A percentile compares a stretch with the other conserved stretches of the same genome.
Evolutionary conservation across 2,113 vertebrate species (phyloP).

Genomic region (Illadopsis cleaveri): DNA sequence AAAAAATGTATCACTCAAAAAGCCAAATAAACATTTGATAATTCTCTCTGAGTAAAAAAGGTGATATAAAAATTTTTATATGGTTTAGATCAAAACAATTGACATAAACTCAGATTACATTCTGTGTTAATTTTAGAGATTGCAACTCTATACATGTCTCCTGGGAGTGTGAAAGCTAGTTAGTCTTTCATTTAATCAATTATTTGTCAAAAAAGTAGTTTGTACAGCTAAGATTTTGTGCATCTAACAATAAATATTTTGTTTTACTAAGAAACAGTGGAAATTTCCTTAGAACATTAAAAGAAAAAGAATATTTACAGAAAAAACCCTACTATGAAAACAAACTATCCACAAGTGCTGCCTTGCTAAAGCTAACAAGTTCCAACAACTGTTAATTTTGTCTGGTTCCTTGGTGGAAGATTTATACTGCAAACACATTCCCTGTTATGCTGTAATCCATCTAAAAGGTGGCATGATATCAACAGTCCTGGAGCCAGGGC

Average conservation of each 20-base stretch:
- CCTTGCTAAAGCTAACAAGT: constrained; percentile 27
- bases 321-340: not conserved
- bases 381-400: constrained; percentile 41
- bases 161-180: not conserved
- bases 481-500: not conserved
- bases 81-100: not conserved
- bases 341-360: not conserved
- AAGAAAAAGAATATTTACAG: not conserved
- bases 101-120: not conserved
- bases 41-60: not conserved
- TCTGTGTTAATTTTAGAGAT: not conserved
- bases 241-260: not conserved
- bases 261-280: not conserved
- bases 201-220: not conserved
- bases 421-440: constrained; percentile 49
- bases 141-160: not conserved
- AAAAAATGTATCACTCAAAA: not conserved
- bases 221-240: not conserved
- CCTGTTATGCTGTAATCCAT: constrained; percentile 33
- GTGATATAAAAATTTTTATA: not conserved
- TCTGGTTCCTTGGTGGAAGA: not conserved
- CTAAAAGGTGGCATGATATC: constrained; percentile 22
- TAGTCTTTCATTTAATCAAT: not conserved
- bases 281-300: not conserved
- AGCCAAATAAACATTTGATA: not conserved